Evolutionary conservation across 1,140 invertebrate species (phyloP).

Genomic region (Nixonia krombeini): DNA sequence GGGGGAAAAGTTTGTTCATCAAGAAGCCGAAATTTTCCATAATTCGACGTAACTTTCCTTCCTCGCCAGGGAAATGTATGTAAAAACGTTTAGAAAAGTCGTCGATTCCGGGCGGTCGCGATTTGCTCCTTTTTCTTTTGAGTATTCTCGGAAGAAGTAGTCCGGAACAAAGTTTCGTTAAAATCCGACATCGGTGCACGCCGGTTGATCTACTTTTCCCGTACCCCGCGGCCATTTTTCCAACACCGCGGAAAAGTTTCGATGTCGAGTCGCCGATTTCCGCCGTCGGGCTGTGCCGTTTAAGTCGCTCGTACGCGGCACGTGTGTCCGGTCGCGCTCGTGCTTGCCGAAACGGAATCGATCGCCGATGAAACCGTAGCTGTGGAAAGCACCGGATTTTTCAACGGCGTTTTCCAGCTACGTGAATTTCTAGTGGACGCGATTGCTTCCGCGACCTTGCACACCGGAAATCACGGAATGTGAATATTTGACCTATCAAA

Average conservation of each 20-base stretch:
- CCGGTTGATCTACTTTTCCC: constrained; percentile 43
- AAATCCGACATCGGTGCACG: constrained; percentile 55
- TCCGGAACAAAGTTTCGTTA: constrained; percentile 58
- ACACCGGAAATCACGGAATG: too few species aligned
- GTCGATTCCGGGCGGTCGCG: constrained; percentile 48
- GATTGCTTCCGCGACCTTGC: too few species aligned
- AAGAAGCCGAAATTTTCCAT: not conserved
- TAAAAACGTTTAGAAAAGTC: constrained; percentile 26
- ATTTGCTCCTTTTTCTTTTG: constrained; percentile 61
- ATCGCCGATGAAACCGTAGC: too few species aligned
- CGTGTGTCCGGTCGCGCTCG: constrained; percentile 17
- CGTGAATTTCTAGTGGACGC: too few species aligned
- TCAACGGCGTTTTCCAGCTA: too few species aligned
- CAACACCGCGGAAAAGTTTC: constrained; percentile 27
- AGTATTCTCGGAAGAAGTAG: constrained; percentile 59
- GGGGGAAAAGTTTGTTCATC: not conserved
- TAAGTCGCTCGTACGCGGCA: constrained; percentile 33
- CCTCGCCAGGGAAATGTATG: constrained; percentile 25
- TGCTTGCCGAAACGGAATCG: too few species aligned
- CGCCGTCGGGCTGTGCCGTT: constrained; percentile 39
- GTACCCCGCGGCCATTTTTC: constrained; percentile 4
- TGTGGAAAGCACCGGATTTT: too few species aligned
- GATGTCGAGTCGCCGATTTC: constrained; percentile 45
- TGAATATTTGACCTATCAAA: too few species aligned
- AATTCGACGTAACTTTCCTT: too few species aligned